Conservation (phyloP, 2,797 vertebrate genomes). For the Naso thynnoides region DNA sequence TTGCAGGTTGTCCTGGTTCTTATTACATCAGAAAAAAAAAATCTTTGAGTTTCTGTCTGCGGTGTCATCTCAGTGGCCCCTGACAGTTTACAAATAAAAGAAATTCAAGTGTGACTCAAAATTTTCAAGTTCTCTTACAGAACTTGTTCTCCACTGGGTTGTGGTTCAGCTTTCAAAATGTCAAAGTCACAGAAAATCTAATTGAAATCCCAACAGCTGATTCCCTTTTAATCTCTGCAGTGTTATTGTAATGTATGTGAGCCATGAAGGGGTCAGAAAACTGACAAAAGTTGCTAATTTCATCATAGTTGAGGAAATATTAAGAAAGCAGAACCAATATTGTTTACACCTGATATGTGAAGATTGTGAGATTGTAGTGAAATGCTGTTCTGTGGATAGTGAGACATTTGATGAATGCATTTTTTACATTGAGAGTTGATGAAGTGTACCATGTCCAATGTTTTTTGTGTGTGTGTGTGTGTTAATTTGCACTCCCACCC, state of each 20-base stretch:
- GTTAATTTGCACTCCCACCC: slow-evolving; percentile 69
- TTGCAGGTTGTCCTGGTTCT: neutral
- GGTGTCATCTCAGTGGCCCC: neutral
- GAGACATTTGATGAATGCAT: slow-evolving; percentile 55
- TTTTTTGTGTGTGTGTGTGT: slow-evolving; percentile 40
- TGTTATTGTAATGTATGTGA: slow-evolving; percentile 13
- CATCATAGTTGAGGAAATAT: slow-evolving; percentile 17
- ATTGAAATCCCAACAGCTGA: neutral
- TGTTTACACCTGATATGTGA: slow-evolving; percentile 70
- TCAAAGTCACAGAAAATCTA: slow-evolving; percentile 21
- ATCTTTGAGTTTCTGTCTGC: neutral
- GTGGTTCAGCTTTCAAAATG: slow-evolving; percentile 51
- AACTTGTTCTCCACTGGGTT: neutral
- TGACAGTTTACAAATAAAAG: neutral
- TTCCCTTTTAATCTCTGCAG: neutral
- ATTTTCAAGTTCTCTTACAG: neutral
- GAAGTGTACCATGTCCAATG: slow-evolving; percentile 29
- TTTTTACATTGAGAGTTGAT: slow-evolving; percentile 49
- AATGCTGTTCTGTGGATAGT: slow-evolving; percentile 25
- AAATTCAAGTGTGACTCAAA: neutral
- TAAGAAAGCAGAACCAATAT: slow-evolving; percentile 30
- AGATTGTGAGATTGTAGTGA: slow-evolving; percentile 51
- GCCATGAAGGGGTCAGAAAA: slow-evolving; percentile 8
- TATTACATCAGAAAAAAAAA: neutral
- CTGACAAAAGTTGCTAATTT: neutral